phyloP scores from a whole-genome alignment of 2,113 vertebrate genomes.

The Lycocorax pyrrhopterus region DNA sequence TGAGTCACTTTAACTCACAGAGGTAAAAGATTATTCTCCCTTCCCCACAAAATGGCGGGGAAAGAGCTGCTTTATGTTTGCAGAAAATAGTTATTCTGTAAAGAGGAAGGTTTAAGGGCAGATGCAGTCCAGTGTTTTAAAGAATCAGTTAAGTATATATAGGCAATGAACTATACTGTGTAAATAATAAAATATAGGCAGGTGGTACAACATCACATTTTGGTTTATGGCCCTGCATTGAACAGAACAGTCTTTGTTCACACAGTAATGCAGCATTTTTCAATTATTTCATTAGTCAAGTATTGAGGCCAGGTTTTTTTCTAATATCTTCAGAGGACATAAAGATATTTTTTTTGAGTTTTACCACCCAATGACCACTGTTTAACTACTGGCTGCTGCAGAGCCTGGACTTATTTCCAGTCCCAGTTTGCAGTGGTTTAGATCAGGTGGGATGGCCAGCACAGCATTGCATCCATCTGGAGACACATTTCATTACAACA shows the following conservation, averaged over 20 bases:
- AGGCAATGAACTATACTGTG: background rate
- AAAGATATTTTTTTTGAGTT: background rate
- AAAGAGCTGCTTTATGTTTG: background rate
- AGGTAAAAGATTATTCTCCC: background rate
- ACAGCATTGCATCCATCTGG: background rate
- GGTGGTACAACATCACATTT: background rate
- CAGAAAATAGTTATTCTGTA: background rate
- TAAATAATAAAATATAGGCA: background rate
- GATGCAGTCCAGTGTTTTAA: background rate
- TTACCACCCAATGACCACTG: background rate
- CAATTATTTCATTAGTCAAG: background rate
- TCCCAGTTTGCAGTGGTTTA: background rate
- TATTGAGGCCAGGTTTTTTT: background rate
- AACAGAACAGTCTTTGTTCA: background rate
- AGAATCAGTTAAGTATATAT: background rate
- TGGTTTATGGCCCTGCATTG: background rate
- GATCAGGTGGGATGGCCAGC: background rate
- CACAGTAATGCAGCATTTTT: background rate
- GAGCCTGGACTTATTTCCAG: background rate
- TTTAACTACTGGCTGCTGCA: background rate
- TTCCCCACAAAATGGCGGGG: background rate
- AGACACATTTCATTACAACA: background rate
- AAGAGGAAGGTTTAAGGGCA: background rate
- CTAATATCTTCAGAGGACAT: background rate
- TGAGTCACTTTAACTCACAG: background rate